Evolutionary conservation across 2,888 invertebrate genomes (phyloP), one percentile per base, ranked within the genome.

Genomic region (Platynereis dumerilii): DNA sequence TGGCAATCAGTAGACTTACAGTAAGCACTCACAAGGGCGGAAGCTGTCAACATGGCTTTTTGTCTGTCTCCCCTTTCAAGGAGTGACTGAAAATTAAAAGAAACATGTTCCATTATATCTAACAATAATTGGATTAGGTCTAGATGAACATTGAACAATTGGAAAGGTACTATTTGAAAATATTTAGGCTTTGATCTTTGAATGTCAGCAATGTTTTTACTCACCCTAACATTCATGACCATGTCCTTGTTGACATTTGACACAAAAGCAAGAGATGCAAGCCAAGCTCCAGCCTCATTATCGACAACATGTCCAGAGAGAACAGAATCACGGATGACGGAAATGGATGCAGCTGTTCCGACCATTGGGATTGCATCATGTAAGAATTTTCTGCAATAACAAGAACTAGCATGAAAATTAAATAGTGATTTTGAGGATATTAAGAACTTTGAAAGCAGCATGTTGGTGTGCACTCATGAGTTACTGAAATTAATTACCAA

Each of bases 311-410:
- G 86, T 56, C 88, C 87, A 26, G 86, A 87, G 48, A 90, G 84
- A 63, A 95, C 90, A 82, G 92, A 88, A 77, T 94, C 91, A 68
- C 90, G 91, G 89, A 96, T 94, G 22, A 95, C 85, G 60, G 88
- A 87, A 15, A 94, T 90, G 0, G 94, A 91, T 0, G 92, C 91
- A 0, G 90, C 89, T 72, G 92, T 94, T 3, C 91, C 91, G 52
- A 95, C 90, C 82, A 91, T 92, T 0, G 95, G 94, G 12, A 96
- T 83, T 0, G 94, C 93, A 80, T 94, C 93, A 68, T 92, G 81
- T 80, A 91, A 91, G 2, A 92, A 88, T 74, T 91, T 91, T 74
- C 90, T 90, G 58, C 10, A 24, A 22, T 10, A 12, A 39, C 12
- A 20, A 42, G n/a, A n/a, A n/a, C n/a, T n/a, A n/a, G n/a, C n/a